Percentiles rank a stretch among this genome's conserved stretches.
Evolutionary conservation across 2,888 invertebrate genomes (phyloP).

Genomic region (Coleophora flavipennella): DNA sequence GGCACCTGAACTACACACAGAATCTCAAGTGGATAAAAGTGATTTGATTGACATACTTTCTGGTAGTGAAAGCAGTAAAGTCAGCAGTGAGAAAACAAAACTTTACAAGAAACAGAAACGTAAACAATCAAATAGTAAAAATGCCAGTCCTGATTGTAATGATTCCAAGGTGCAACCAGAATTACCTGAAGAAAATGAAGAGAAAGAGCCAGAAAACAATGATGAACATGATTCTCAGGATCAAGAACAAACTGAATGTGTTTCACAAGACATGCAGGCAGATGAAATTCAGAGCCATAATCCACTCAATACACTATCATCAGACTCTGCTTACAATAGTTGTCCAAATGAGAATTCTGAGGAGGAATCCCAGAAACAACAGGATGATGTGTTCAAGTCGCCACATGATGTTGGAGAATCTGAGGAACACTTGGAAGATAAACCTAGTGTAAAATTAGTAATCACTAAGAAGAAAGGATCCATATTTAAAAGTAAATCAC

Average conservation of each 20-base stretch:
- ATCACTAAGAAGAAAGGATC: conserved; percentile 90
- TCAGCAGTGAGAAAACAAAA: conserved; percentile 33
- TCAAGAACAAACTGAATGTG: conserved; percentile 23
- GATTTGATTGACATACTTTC: conserved; percentile 52
- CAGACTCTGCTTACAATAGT: conserved; percentile 59
- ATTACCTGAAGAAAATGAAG: conserved; percentile 18
- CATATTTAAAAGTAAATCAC: conserved; percentile 88
- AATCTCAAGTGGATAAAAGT: conserved; percentile 38
- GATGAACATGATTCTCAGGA: conserved; percentile 27
- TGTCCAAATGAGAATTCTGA: conserved; percentile 61
- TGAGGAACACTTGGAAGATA: conserved; percentile 57
- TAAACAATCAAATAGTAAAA: conserved; percentile 42
- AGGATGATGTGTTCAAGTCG: conserved; percentile 62
- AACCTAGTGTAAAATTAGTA: conserved; percentile 77
- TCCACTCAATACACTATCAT: conserved; percentile 45
- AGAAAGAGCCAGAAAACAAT: conserved; percentile 21
- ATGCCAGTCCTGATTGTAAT: conserved; percentile 37
- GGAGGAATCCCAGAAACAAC: conserved; percentile 50
- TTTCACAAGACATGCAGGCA: conserved; percentile 26
- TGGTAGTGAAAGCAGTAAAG: conserved; percentile 35
- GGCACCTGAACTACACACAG: conserved; percentile 36
- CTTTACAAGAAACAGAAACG: conserved; percentile 46
- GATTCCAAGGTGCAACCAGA: conserved; percentile 10
- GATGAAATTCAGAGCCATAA: conserved; percentile 42
- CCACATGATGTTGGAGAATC: conserved; percentile 44